A percentile compares a stretch with the other conserved stretches of the same genome.
These are phyloP conservation scores for Brachionus koreanus DNA, from an alignment of 1,140 invertebrate genomes.

Conservation along the genomic window DNA sequence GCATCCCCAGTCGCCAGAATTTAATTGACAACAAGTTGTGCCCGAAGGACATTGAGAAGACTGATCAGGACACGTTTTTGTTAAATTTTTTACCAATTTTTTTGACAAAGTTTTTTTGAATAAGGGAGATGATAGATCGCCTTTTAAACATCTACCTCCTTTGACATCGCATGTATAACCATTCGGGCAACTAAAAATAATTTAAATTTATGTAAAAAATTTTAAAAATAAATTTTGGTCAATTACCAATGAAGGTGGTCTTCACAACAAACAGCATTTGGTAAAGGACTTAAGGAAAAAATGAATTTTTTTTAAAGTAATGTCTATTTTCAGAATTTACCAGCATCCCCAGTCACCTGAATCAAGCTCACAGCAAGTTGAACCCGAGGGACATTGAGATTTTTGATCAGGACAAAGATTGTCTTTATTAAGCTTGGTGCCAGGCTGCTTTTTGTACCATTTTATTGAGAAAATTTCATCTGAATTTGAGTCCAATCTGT, in stretches of 20 bases:
- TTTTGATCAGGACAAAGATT: slow-evolving; percentile 48
- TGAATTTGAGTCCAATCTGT: neutral
- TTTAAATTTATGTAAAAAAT: too few species aligned
- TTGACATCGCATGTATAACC: neutral
- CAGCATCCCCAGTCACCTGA: slow-evolving; percentile 54
- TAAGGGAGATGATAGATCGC: neutral
- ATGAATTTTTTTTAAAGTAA: neutral
- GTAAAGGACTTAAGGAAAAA: neutral
- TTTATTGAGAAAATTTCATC: slow-evolving; percentile 28
- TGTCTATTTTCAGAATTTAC: neutral
- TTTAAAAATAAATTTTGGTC: too few species aligned
- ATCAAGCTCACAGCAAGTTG: slow-evolving; percentile 56
- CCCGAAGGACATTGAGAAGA: slow-evolving; percentile 52
- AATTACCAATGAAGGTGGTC: neutral
- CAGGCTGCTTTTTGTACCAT: slow-evolving; percentile 37
- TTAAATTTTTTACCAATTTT: neutral
- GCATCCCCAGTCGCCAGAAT: slow-evolving; percentile 53
- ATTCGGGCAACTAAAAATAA: neutral
- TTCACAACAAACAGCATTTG: slow-evolving; percentile 49
- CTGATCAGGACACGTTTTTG: slow-evolving; percentile 48
- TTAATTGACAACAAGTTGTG: slow-evolving; percentile 56
- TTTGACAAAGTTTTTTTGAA: neutral
- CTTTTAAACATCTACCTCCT: neutral
- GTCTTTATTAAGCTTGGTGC: neutral
- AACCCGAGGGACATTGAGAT: slow-evolving; percentile 52